A percentile compares a stretch with the other conserved stretches of the same genome.
Evolutionary conservation across 1,140 invertebrate species (phyloP).

Genomic region (Dinothrombium tinctorium): DNA sequence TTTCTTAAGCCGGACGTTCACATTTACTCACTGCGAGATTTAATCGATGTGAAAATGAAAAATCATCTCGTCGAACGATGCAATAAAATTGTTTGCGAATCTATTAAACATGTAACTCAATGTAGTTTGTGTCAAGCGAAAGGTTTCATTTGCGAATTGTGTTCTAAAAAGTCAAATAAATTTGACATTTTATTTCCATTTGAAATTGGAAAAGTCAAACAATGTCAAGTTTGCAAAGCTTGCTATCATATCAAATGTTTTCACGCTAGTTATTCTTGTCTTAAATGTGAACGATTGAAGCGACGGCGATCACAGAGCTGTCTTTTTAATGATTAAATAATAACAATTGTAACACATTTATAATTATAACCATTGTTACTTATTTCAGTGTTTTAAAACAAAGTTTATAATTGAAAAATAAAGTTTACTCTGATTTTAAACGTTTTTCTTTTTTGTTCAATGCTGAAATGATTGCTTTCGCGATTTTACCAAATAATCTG

Average conservation of each 20-base stretch:
- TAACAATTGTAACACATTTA: too few relatives aligned
- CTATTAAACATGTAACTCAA: conserved; percentile 34
- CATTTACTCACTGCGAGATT: conserved; percentile 45
- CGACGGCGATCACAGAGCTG: not conserved
- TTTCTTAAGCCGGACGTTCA: conserved; percentile 29
- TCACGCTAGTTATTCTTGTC: conserved; percentile 19
- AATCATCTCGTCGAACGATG: conserved; percentile 33
- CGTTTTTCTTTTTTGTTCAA: too few relatives aligned
- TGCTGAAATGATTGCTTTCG: too few relatives aligned
- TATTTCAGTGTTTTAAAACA: too few relatives aligned
- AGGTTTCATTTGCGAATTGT: conserved; percentile 57
- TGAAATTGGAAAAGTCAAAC: conserved; percentile 36
- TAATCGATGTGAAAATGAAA: conserved; percentile 35
- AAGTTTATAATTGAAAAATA: too few relatives aligned
- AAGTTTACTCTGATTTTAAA: too few relatives aligned
- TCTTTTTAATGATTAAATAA: too few relatives aligned
- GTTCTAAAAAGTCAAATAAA: too few relatives aligned
- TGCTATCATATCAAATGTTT: conserved; percentile 23
- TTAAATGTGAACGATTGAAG: conserved; percentile 23
- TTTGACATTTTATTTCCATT: conserved; percentile 53
- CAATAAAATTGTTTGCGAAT: conserved; percentile 31
- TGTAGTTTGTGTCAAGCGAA: conserved; percentile 49
- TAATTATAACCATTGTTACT: too few relatives aligned
- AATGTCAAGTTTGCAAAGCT: conserved; percentile 29
- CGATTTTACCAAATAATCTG: too few relatives aligned